These are phyloP conservation scores for Aepyceros melampus DNA, from an alignment of 2,113 vertebrate species.

Conservation along the genomic window DNA sequence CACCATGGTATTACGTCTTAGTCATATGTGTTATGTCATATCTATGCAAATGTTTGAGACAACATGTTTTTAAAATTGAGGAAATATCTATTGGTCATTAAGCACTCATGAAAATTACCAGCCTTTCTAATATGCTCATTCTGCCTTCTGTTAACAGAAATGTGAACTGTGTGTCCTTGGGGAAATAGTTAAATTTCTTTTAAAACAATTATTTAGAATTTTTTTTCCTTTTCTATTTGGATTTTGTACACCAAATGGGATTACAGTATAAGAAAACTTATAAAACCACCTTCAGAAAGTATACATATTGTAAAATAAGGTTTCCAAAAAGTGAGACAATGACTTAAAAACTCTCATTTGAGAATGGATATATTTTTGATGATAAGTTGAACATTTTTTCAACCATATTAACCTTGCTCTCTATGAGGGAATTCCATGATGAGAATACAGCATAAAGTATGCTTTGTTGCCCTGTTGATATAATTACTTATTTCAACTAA, in stretches of 20 bases:
- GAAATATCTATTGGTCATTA: background rate
- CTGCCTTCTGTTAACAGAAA: background rate
- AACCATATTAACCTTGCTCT: background rate
- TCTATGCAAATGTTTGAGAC: background rate
- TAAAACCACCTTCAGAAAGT: background rate
- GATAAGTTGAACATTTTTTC: background rate
- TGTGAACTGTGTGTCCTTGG: background rate
- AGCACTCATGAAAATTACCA: background rate
- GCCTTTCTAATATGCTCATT: background rate
- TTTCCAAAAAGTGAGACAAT: background rate
- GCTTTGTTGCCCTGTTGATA: background rate
- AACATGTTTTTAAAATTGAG: background rate
- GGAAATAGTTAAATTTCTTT: background rate
- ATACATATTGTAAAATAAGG: background rate
- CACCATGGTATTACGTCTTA: background rate
- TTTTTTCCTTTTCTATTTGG: background rate
- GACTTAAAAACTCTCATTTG: background rate
- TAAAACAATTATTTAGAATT: background rate
- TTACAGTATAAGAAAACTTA: background rate
- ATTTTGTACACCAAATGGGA: background rate
- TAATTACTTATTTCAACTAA: conserved; percentile 4
- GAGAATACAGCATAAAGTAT: background rate
- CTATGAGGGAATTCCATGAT: background rate
- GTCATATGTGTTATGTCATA: background rate
- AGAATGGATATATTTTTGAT: background rate